Base-by-base conservation (phyloP, 2,888 invertebrate species). In the Tinea trinotella region DNA sequence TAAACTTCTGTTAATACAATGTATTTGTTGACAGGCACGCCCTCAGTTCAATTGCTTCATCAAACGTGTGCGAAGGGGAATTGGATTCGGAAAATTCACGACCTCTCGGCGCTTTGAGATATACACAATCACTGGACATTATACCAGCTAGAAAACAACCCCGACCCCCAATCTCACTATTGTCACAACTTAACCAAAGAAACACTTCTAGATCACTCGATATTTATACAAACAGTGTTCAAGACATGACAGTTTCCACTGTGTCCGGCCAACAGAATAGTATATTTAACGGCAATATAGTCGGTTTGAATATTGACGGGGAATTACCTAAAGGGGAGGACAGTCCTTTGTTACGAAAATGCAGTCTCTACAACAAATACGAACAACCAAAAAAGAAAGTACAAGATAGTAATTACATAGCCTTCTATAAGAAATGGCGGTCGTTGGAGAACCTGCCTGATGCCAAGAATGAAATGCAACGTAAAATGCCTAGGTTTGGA, bases 381-480 rank as follows among this genome's bases (percentile, higher is more conserved):
- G 81, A 78, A 22, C 74, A 77, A 48, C 66, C 75, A 57, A 76
- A 76, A 50, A 70, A 75, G 58, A 81, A 80, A 64, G 75, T 74
- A 35, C 72, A 73, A 61, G 83, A 84, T 62, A 65, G 77, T 3
- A 75, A 76, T 60, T 83, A 83, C 65, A 82, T 86, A 52, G 77
- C 88, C 67, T 80, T 85, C 62, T 87, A 88, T 61, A 93, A 93
- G 75, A 89, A 92, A 66, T 95, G 94, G 91, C 91, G 90, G 63
- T 94, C 94, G 49, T 82, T 94, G 53, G 94, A 95, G 76, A 90
- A 91, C 59, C 88, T 94, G 49, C 74, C 74, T 34, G 82, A 76
- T 57, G 68, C 61, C 50, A 78, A 80, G 64, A 60, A 62, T 57
- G 67, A 67, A 35, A 62, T 67, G 58, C 83, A 88, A 35, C 83